A percentile compares a stretch with the other conserved stretches of the same genome.
phyloP scores from a whole-genome alignment of 2,888 invertebrate genomes.

The Aspidapion aeneum region DNA sequence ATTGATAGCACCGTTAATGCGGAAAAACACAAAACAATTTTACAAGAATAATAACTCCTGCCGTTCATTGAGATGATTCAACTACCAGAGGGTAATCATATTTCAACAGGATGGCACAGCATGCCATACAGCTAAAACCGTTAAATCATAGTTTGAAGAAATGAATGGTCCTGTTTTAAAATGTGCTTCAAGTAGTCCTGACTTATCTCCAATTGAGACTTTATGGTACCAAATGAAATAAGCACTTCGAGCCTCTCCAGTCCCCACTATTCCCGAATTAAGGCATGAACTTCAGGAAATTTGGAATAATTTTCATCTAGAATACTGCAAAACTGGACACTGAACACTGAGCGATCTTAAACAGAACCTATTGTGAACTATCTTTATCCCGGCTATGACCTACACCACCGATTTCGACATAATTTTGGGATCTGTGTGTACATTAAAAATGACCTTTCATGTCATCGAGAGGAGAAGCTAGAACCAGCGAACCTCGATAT shows the following conservation, averaged over 20 bases:
- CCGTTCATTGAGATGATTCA: not conserved
- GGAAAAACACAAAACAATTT: slow-evolving; percentile 10
- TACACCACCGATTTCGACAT: too few relatives aligned
- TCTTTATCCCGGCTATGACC: too few relatives aligned
- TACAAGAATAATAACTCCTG: slow-evolving; percentile 10
- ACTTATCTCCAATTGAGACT: too few relatives aligned
- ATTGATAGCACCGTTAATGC: slow-evolving; percentile 12
- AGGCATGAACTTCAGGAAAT: slow-evolving; percentile 14
- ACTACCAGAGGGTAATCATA: slow-evolving; percentile 4
- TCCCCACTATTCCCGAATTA: slow-evolving; percentile 15
- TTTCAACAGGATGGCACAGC: slow-evolving; percentile 7
- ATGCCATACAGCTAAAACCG: not conserved
- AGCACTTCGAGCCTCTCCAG: slow-evolving; percentile 12
- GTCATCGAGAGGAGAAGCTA: too few relatives aligned
- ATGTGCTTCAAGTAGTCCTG: slow-evolving; percentile 11
- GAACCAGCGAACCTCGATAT: too few relatives aligned
- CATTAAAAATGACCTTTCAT: too few relatives aligned
- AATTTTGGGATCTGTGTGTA: too few relatives aligned
- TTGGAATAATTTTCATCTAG: slow-evolving; percentile 17
- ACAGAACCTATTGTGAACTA: too few relatives aligned
- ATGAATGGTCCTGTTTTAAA: slow-evolving; percentile 9
- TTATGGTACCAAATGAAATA: slow-evolving; percentile 20
- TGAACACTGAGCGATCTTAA: too few relatives aligned
- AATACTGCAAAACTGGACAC: slow-evolving; percentile 15
- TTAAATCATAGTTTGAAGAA: not conserved